Percentiles rank a stretch among this genome's conserved stretches.
phyloP scores from a whole-genome alignment of 1,140 invertebrate species.

The Anastrepha obliqua region DNA sequence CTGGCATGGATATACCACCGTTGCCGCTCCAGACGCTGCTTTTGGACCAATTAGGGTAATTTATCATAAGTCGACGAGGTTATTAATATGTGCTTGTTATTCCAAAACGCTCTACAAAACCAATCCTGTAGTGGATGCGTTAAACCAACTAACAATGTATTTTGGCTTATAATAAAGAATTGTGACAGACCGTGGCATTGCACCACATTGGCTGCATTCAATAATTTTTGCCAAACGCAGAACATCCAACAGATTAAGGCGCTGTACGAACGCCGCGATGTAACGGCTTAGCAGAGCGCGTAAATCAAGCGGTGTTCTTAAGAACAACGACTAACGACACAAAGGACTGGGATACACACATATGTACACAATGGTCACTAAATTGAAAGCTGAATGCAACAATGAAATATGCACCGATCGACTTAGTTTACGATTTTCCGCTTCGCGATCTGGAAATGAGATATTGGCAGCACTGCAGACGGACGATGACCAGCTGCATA shows the following conservation, averaged over 20 bases:
- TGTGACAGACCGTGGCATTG: too few species aligned
- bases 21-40: too few species aligned
- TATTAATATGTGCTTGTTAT: too few species aligned
- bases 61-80: too few species aligned
- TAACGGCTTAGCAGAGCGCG: constrained; percentile 61
- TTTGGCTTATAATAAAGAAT: background rate
- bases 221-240: background rate
- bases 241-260: constrained; percentile 2
- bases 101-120: too few species aligned
- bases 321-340: constrained; percentile 6
- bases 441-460: background rate
- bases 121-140: too few species aligned
- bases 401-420: constrained; percentile 54
- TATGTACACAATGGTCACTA: constrained; percentile 60
- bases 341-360: constrained; percentile 59
- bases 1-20: too few species aligned
- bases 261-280: constrained; percentile 55
- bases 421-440: constrained; percentile 54
- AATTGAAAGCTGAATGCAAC: constrained; percentile 60
- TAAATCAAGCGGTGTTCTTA: constrained; percentile 59
- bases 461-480: too few species aligned
- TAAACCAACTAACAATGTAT: too few species aligned
- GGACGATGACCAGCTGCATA: too few species aligned
- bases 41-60: too few species aligned
- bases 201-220: constrained; percentile 21